Evolutionary conservation across 2,888 invertebrate genomes (phyloP).

Genomic region (Nysson spinosus): DNA sequence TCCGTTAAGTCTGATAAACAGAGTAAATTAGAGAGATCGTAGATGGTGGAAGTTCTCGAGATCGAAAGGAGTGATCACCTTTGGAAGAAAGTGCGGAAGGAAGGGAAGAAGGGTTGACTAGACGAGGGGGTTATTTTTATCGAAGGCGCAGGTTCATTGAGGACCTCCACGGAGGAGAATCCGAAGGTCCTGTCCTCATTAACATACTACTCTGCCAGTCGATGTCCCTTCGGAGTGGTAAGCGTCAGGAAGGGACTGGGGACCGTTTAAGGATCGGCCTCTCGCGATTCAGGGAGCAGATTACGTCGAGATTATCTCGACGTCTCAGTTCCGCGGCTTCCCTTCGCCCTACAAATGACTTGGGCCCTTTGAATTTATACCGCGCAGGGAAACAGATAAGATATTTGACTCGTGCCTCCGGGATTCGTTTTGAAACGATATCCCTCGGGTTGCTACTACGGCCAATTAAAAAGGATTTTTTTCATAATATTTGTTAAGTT

Average conservation of each 20-base stretch:
- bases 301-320: constrained; percentile 62
- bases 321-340: constrained; percentile 56
- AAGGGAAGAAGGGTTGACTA: not conserved
- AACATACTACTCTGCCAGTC: constrained; percentile 65
- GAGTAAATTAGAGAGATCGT: too few relatives aligned
- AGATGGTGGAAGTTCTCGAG: too few relatives aligned
- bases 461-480: not conserved
- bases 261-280: constrained; percentile 43
- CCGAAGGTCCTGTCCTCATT: constrained; percentile 63
- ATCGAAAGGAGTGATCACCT: too few relatives aligned
- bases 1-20: too few relatives aligned
- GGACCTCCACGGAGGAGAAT: constrained; percentile 58
- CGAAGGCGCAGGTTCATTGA: constrained; percentile 59
- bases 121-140: constrained; percentile 44
- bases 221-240: constrained; percentile 39
- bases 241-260: constrained; percentile 34
- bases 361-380: constrained; percentile 46
- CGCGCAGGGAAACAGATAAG: constrained; percentile 23
- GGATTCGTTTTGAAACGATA: too few relatives aligned
- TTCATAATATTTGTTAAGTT: too few relatives aligned
- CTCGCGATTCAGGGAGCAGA: constrained; percentile 50
- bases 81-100: too few relatives aligned
- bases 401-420: not conserved
- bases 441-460: too few relatives aligned
- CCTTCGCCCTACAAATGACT: constrained; percentile 51